Base-by-base conservation (phyloP, 2,113 vertebrate species). In the Tetrax tetrax region DNA sequence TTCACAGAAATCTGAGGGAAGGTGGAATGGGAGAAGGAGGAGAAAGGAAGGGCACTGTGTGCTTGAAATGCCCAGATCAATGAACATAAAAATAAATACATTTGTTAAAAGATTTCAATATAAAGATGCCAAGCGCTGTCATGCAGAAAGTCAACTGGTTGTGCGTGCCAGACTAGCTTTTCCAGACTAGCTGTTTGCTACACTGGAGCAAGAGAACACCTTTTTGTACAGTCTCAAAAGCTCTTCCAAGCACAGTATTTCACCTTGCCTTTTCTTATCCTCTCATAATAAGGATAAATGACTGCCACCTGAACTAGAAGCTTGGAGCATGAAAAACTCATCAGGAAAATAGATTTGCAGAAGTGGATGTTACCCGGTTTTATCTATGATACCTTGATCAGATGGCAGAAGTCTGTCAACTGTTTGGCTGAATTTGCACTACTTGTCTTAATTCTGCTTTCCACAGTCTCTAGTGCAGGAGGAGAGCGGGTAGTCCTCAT, bases 401-500 rank as follows among this genome's bases (percentile, higher is more conserved):
- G 75, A 45, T 74, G 65, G 64, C 48, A 35, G 56, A 84, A 95
- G 38, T 33, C 77, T 59, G n/a, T 72, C 48, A 53, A 8, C 24
- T 64, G 8, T 47, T 89, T 38, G 69, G 35, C 66, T 75, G 50
- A 63, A n/a, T 92, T 86, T 75, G 23, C 15, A 57, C 76, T 83
- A 31, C 33, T 92, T 13, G 1, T 68, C 43, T 82, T 70, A 75
- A 93, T 91, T 83, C 41, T 91, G 53, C 63, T 88, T 74, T 88
- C 47, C 21, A 65, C 12, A 11, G 45, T 54, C 69, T 89, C 60
- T 72, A 54, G 61, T 64, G 53, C 79, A 70, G 61, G 50, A 84
- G 77, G 37, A 76, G 79, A 96, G 53, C 96, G 94, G 96, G 94
- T 96, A 96, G 54, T 87, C 57, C 31, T 93, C 37, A 0, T 69